Conservation (phyloP, 2,888 invertebrate species). For the Ceratothoa steindachneri region DNA sequence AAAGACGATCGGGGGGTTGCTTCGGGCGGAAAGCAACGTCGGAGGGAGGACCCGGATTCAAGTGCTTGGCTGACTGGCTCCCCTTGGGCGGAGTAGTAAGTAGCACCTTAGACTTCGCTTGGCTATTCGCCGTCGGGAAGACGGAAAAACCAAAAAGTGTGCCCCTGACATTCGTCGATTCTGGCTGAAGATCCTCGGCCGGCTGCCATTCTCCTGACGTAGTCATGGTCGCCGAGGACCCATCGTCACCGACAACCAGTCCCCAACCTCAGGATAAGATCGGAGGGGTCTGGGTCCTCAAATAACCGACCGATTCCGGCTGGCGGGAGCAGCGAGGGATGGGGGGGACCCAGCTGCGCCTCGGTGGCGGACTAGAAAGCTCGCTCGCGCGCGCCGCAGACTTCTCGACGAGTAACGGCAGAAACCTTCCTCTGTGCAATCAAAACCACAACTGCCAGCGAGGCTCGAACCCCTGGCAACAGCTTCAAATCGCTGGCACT, state of each 20-base stretch:
- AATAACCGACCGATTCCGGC: too few species aligned
- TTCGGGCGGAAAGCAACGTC: not conserved
- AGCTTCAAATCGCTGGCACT: not conserved
- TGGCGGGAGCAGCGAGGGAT: too few species aligned
- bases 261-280: too few species aligned
- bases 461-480: not conserved
- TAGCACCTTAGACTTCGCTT: not conserved
- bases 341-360: too few species aligned
- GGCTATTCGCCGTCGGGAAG: not conserved
- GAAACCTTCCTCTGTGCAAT: not conserved
- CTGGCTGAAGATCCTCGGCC: not conserved
- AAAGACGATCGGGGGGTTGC: not conserved
- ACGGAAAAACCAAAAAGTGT: not conserved
- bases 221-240: too few species aligned
- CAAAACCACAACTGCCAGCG: slow-evolving; percentile 1
- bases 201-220: too few species aligned
- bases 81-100: not conserved
- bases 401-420: too few species aligned
- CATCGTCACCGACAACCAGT: too few species aligned
- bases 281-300: too few species aligned
- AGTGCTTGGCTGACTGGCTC: not conserved
- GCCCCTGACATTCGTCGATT: not conserved
- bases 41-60: not conserved
- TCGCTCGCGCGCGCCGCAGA: too few species aligned
- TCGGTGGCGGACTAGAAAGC: too few species aligned